Conservation (phyloP, 2,113 vertebrate species). For the Sturnus vulgaris region DNA sequence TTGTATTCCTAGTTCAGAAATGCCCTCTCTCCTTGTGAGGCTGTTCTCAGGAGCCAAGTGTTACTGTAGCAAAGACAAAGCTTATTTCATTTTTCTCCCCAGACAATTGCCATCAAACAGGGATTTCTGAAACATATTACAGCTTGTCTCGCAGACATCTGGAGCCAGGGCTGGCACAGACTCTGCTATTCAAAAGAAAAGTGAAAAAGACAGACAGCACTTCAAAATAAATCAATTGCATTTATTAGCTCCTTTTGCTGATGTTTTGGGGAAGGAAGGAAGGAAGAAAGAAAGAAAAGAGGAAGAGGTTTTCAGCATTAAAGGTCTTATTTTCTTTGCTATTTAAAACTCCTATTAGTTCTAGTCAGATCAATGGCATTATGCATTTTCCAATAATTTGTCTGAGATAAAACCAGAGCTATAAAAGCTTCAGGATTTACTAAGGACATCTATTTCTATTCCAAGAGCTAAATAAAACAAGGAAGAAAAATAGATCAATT, state of each 20-base stretch:
- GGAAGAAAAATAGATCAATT: constrained; percentile 12
- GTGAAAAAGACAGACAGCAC: constrained; percentile 61
- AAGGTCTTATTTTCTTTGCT: constrained; percentile 52
- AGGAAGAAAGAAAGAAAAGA: background rate
- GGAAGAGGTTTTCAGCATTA: constrained; percentile 50
- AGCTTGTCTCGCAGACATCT: constrained; percentile 63
- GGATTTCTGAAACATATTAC: constrained; percentile 62
- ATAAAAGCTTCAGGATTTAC: constrained; percentile 50
- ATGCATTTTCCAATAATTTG: constrained; percentile 56
- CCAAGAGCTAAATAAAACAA: constrained; percentile 12
- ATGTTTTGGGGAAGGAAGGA: constrained; percentile 42
- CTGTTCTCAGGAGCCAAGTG: constrained; percentile 11
- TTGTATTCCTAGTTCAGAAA: constrained; percentile 22
- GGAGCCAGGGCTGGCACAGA: constrained; percentile 67
- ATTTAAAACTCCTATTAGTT: constrained; percentile 62
- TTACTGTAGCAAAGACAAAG: constrained; percentile 31
- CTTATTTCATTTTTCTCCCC: background rate
- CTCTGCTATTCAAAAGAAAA: constrained; percentile 45
- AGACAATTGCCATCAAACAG: constrained; percentile 67
- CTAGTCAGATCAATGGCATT: constrained; percentile 69
- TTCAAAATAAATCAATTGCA: constrained; percentile 74
- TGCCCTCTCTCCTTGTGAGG: background rate
- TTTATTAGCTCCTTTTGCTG: constrained; percentile 70
- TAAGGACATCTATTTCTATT: constrained; percentile 24
- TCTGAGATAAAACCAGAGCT: constrained; percentile 39